These are phyloP conservation scores for Rosalia funebris DNA, from an alignment of 2,888 invertebrate genomes.

Conservation along the genomic window DNA sequence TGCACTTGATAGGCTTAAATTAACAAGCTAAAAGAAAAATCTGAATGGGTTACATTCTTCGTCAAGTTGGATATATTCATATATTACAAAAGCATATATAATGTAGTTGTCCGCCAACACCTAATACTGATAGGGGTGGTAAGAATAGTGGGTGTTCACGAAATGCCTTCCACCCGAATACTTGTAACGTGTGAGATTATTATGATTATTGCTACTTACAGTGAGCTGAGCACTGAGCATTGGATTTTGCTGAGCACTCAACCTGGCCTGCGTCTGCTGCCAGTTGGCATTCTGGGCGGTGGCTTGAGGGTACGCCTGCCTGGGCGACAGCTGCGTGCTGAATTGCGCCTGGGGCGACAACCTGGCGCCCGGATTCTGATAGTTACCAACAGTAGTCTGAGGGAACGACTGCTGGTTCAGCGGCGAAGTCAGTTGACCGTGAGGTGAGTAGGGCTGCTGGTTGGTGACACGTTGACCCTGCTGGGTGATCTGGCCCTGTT, in stretches of 20 bases:
- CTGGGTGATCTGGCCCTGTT: constrained; percentile 49
- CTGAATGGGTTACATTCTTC: too few relatives aligned
- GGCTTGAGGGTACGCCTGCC: constrained; percentile 59
- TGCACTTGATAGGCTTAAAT: too few relatives aligned
- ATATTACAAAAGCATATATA: too few relatives aligned
- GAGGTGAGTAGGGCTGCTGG: constrained; percentile 64
- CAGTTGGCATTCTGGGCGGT: constrained; percentile 52
- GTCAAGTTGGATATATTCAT: too few relatives aligned
- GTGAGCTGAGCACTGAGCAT: constrained; percentile 89
- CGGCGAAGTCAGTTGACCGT: constrained; percentile 64
- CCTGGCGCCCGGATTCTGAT: constrained; percentile 64
- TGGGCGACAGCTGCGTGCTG: constrained; percentile 69
- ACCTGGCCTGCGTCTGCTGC: constrained; percentile 66
- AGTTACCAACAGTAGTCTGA: constrained; percentile 57
- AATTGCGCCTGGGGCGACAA: constrained; percentile 69
- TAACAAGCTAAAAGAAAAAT: too few relatives aligned
- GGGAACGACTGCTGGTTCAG: constrained; percentile 58
- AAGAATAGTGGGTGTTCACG: too few relatives aligned
- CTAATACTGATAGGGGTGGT: too few relatives aligned
- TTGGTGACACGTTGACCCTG: constrained; percentile 48
- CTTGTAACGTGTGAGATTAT: too few relatives aligned
- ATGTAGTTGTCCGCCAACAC: too few relatives aligned
- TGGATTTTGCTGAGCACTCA: constrained; percentile 84
- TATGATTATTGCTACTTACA: too few relatives aligned
- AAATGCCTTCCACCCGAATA: too few relatives aligned